Evolutionary conservation across 2,797 vertebrate species (phyloP), one percentile per base, ranked within the genome.

Genomic region (Zenarchopterus dispar): DNA sequence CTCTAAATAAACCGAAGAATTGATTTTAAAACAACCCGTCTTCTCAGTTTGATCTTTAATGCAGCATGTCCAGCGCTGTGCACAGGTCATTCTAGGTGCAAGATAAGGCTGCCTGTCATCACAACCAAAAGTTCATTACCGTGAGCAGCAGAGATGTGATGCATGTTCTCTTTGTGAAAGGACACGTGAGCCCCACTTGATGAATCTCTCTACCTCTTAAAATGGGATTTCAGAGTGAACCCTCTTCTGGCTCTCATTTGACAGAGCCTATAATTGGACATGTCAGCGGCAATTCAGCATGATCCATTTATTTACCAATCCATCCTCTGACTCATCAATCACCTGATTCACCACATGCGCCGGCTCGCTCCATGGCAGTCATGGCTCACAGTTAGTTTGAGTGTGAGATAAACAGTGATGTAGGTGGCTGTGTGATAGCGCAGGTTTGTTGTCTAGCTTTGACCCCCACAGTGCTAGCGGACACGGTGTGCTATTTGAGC

Each of bases 241-340:
- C 77, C 84, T 77, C 69, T 70, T 78, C 85, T 74, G 71, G 62
- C 80, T 78, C 82, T 84, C 77, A 81, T 90, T 87, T 92, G 90
- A 91, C 90, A 89, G 85, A 82, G 80, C 75, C 86, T 90, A 82
- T 93, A 92, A 93, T 92, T 92, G 91, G 84, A 92, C 87, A 83
- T 91, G 92, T 93, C 92, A 90, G 86, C 86, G 84, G 89, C 92
- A 92, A 92, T 93, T 92, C 91, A 92, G 86, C 89, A 85, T 88
- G 88, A 92, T 91, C 89, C 88, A 90, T 91, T 92, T 93, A 93
- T 93, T 93, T 92, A 92, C 89, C 88, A 87, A 91, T 91, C 82
- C 57, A 73, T 88, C 84, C 78, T 76, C 51, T 4, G 65, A 78
- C 81, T 91, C 90, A 91, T 92, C 91, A 86, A 86, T 92, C 91